Evolutionary conservation across 2,113 vertebrate species (phyloP).

Genomic region (Hucho hucho): DNA sequence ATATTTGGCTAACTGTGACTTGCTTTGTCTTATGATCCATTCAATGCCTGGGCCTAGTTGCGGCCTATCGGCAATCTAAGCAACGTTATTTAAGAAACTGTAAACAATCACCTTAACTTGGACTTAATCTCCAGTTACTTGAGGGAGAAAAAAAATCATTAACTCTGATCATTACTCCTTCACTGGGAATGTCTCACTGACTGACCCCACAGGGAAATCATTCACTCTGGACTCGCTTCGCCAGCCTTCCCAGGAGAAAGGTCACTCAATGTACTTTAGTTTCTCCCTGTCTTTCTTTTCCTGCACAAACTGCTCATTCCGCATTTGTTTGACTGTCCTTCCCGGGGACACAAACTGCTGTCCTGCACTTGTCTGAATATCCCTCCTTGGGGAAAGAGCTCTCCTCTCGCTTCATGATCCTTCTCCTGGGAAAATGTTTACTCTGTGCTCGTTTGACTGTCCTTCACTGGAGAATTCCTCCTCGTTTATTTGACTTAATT

Average conservation of each 20-base stretch:
- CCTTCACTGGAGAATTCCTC: slow-evolving; percentile 61
- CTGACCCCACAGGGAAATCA: slow-evolving; percentile 71
- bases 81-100: no score
- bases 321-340: slow-evolving; percentile 51
- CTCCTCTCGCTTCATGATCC: no score
- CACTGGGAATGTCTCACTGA: slow-evolving; percentile 53
- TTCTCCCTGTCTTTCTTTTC: slow-evolving; percentile 53
- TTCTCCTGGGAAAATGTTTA: slow-evolving; percentile 42
- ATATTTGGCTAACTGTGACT: neutral
- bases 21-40: neutral
- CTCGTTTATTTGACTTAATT: slow-evolving; percentile 75
- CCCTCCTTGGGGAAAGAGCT: no score
- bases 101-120: neutral
- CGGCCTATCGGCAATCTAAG: no score
- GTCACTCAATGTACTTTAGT: slow-evolving; percentile 44
- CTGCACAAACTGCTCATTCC: slow-evolving; percentile 57
- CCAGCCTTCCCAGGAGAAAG: slow-evolving; percentile 55
- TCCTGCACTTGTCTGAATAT: slow-evolving; percentile 28
- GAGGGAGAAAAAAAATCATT: slow-evolving; percentile 36
- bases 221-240: slow-evolving; percentile 56
- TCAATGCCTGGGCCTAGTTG: neutral
- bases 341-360: slow-evolving; percentile 34
- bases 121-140: slow-evolving; percentile 1
- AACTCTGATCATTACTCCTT: slow-evolving; percentile 59
- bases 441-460: slow-evolving; percentile 46